Evolutionary conservation across 1,140 invertebrate genomes (phyloP), one percentile per base, ranked within the genome.

Genomic region (Dreissena rostriformis): DNA sequence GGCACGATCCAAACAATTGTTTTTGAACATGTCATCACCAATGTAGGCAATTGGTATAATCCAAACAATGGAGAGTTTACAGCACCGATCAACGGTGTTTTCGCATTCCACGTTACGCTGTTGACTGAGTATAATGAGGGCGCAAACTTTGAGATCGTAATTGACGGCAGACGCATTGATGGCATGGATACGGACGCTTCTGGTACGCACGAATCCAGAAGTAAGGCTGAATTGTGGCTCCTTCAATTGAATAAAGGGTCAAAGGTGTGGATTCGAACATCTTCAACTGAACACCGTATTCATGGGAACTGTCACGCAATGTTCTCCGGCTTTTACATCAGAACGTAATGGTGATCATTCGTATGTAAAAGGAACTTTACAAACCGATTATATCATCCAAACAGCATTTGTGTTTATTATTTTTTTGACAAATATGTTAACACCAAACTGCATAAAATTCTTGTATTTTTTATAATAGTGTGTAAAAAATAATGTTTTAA

Each of bases 21-120:
- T 0, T 76, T 76, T 26, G 74, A 76, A 15, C 52, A 39, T 26
- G n/a, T 76, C 17, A 28, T 76, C 19, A 76, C 74, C 52, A 76
- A 76, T 26, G n/a, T 61, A 24, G 74, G 74, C 28, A 26, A 28
- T 15, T 53, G n/a, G 11, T 76, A 76, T 55, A 15, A 76, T 29
- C 52, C 17, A 17, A 29, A 7, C 57, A 63, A 7, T 22, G 74
- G 74, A 15, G n/a, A 24, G 15, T 76, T 76, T 39, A 57, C 14
- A 15, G 74, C 74, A 17, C 74, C 74, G 7, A 24, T 63, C 17
- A n/a, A 22, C 57, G 74, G 74, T n/a, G 57, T 39, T 4, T 81
- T 71, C 51, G 78, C 70, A 5, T 81, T 81, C 67, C 57, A 57
- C 17, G 24, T 63, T 10, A 49, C 75, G 19, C 19, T 67, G 39